phyloP scores from a whole-genome alignment of 1,140 invertebrate genomes.

The Teleopsis dalmanni region DNA sequence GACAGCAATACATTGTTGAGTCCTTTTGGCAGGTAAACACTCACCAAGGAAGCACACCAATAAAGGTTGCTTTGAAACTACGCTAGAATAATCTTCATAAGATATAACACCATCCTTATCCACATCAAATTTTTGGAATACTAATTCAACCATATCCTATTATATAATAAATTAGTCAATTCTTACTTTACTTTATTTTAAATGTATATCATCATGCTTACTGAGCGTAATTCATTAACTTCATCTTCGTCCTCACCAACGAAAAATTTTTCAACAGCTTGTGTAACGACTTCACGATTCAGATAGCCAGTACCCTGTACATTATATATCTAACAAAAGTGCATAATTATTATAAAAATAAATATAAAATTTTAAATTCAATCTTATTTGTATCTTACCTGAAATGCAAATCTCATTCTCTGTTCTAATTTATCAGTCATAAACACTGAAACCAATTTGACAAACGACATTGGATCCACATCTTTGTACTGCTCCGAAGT shows the following conservation, averaged over 20 bases:
- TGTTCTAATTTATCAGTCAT: slow-evolving; percentile 21
- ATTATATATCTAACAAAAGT: slow-evolving; percentile 29
- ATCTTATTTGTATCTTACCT: slow-evolving; percentile 20
- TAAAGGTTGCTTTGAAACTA: slow-evolving; percentile 58
- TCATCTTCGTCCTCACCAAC: slow-evolving; percentile 35
- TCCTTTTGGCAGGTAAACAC: slow-evolving; percentile 56
- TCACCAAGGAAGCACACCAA: slow-evolving; percentile 71
- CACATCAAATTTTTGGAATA: slow-evolving; percentile 67
- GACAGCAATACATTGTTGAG: slow-evolving; percentile 5
- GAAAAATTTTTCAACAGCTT: slow-evolving; percentile 34
- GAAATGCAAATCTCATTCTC: slow-evolving; percentile 27
- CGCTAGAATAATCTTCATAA: slow-evolving; percentile 60
- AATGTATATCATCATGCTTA: slow-evolving; percentile 16
- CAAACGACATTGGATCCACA: slow-evolving; percentile 29
- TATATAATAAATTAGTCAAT: background rate
- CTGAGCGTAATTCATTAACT: slow-evolving; percentile 29
- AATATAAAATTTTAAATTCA: too few relatives aligned
- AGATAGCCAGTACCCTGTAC: slow-evolving; percentile 16
- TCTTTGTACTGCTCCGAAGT: slow-evolving; percentile 23
- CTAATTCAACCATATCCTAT: slow-evolving; percentile 71
- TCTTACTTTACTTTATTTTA: background rate
- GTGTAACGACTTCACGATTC: slow-evolving; percentile 29
- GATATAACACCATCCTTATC: slow-evolving; percentile 74
- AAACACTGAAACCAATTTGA: slow-evolving; percentile 29
- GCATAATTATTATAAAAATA: too few relatives aligned